Base-by-base conservation (phyloP, 2,888 invertebrate species). In the Amorpha juglandis region DNA sequence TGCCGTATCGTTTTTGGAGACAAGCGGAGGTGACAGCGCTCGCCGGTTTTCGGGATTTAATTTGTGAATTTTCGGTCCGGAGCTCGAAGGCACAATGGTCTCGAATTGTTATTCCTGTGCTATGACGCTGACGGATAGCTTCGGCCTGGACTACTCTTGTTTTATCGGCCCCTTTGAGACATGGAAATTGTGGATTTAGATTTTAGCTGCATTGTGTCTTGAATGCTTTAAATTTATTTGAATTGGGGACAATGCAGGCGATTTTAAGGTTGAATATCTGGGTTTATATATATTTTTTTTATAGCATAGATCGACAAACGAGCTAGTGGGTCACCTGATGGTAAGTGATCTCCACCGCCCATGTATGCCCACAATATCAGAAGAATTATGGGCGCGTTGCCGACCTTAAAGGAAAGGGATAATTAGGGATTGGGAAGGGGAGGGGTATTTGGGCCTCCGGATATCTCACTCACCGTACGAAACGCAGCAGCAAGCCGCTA, bases 1-100 rank as follows among this genome's bases (percentile, higher is more conserved):
- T 90, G 87, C 87, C 78, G 76, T 86, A 86, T 86, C 84, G 86
- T 86, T 90, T 90, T 88, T 86, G 86, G 87, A 85, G 87, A 88
- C 89, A 90, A 85, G 86, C 80, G 79, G 80, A 87, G 88, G 90
- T 89, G 90, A 90, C 90, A 89, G 88, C 70, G 78, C 76, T 82
- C 76, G 80, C 84, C 83, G 55, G 47, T 53, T 88, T 91, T 89
- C 85, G 86, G 87, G 81, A 82, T 87, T 90, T 88, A 87, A 89
- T 90, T 90, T 86, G 85, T 82, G 83, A 88, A 88, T 88, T 88
- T 82, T 84, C 79, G 83, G 55, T 78, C 77, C 78, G 72, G 73
- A 73, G 77, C 80, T 74, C 82, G 83, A 87, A 84, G 83, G 86
- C 81, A 89, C 91, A 91, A 90, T 89, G 87, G 85, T 69, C 70